Evolutionary conservation across 2,797 vertebrate species (phyloP).

Genomic region (Trichosurus vulpecula): DNA sequence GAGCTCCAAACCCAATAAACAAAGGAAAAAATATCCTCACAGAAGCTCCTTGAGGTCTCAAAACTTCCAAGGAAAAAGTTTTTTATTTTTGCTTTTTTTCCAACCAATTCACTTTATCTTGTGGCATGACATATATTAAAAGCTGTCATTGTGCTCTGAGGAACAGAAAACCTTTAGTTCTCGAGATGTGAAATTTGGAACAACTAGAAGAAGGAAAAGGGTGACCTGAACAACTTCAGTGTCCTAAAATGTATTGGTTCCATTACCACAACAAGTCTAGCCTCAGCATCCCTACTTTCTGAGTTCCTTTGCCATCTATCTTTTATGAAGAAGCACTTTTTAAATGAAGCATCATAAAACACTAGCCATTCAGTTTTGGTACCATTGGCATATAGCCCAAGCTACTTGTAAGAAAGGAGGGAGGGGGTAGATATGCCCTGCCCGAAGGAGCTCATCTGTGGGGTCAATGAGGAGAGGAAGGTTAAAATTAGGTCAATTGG

Average conservation of each 20-base stretch:
- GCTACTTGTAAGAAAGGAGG: neutral
- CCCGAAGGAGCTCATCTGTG: neutral
- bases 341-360: neutral
- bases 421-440: neutral
- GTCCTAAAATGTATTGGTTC: neutral
- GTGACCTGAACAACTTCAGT: neutral
- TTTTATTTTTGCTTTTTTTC: neutral
- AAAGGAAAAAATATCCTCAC: conserved; percentile 53
- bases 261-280: neutral
- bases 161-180: neutral
- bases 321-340: neutral
- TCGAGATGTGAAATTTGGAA: neutral
- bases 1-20: conserved; percentile 75
- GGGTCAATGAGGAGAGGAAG: neutral
- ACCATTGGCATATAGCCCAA: neutral
- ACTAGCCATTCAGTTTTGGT: neutral
- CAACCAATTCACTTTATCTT: neutral
- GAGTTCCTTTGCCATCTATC: neutral
- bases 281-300: neutral
- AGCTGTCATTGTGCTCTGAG: neutral
- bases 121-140: neutral
- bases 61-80: neutral
- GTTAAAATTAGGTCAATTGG: neutral
- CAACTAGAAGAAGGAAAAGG: neutral
- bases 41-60: neutral